These are phyloP conservation scores for Parambassis ranga DNA, from an alignment of 2,797 vertebrate genomes.

Conservation along the genomic window DNA sequence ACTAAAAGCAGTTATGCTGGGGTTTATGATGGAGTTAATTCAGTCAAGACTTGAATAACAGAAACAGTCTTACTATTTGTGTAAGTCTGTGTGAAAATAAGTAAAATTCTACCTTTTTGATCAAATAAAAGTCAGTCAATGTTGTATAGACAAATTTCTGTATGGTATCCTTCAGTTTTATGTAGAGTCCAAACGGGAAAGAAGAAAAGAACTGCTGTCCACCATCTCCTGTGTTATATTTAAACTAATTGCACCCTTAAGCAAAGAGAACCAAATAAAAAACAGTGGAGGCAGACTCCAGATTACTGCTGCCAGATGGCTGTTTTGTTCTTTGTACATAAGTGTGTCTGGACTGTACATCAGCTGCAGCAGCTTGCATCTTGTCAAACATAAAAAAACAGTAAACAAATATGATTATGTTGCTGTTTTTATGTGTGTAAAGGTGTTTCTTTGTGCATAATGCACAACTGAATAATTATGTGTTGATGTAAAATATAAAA, in stretches of 20 bases:
- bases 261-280: slow-evolving; percentile 6
- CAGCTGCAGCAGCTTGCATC: not conserved
- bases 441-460: not conserved
- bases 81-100: not conserved
- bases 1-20: not conserved
- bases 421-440: not conserved
- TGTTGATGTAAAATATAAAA: no score
- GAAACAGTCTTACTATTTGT: no score
- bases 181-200: no score
- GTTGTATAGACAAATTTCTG: no score
- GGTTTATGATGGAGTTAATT: not conserved
- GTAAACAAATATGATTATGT: slow-evolving; percentile 1
- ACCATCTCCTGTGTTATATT: not conserved
- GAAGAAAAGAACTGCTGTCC: not conserved
- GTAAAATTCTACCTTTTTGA: not conserved
- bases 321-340: slow-evolving; percentile 10
- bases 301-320: slow-evolving; percentile 53
- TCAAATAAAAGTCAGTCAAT: not conserved
- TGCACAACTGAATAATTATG: no score
- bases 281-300: not conserved
- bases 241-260: slow-evolving; percentile 5
- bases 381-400: slow-evolving; percentile 5
- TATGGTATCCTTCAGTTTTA: no score
- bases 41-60: no score
- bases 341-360: not conserved